phyloP scores from a whole-genome alignment of 2,888 invertebrate species.

The Aleiodes testaceus region DNA sequence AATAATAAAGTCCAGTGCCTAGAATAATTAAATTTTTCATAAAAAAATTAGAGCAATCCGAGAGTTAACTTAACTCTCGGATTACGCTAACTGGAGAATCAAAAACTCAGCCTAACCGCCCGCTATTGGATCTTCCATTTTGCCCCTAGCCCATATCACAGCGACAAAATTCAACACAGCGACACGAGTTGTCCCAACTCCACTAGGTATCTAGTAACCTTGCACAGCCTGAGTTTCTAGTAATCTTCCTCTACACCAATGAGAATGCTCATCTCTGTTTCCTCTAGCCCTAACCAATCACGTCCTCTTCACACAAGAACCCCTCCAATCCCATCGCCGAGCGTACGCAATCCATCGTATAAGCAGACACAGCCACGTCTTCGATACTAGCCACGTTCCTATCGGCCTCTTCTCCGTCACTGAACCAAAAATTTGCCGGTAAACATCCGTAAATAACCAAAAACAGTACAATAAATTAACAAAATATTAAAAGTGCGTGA shows the following conservation, averaged over 20 bases:
- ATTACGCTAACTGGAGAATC: too few relatives aligned
- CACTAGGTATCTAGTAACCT: too few relatives aligned
- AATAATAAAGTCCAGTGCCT: too few relatives aligned
- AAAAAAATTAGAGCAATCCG: too few relatives aligned
- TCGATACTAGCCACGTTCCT: constrained; percentile 57
- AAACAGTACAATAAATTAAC: constrained; percentile 4
- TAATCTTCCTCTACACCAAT: constrained; percentile 1
- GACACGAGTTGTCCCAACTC: too few relatives aligned
- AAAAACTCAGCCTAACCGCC: too few relatives aligned
- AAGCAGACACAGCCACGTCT: constrained; percentile 40
- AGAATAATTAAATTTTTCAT: too few relatives aligned
- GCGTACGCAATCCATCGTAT: neutral
- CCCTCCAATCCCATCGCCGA: neutral
- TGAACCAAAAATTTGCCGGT: constrained; percentile 23
- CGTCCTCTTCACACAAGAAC: neutral
- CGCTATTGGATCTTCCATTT: too few relatives aligned
- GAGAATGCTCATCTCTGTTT: neutral
- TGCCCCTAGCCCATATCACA: too few relatives aligned
- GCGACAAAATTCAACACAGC: too few relatives aligned
- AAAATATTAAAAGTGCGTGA: constrained; percentile 3
- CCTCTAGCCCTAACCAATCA: neutral
- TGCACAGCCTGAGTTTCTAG: too few relatives aligned
- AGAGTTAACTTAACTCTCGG: too few relatives aligned
- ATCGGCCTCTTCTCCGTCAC: constrained; percentile 33
- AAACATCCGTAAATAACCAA: constrained; percentile 30